Conservation (phyloP, 2,113 vertebrate genomes). For the Myiozetetes cayanensis region DNA sequence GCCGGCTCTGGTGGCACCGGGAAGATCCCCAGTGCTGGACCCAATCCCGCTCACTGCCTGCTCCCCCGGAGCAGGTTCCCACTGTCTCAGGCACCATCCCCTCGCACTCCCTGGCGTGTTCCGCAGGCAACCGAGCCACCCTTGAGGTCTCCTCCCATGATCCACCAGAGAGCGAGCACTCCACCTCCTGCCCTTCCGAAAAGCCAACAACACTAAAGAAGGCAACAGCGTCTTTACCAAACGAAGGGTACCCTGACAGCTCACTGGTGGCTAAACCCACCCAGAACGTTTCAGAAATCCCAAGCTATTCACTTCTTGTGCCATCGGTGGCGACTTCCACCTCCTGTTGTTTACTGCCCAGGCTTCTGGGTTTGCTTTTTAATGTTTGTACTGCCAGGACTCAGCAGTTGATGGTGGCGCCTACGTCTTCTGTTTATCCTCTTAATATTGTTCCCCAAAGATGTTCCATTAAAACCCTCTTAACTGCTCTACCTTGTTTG, state of each 20-base stretch:
- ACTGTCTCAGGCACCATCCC: accelerated
- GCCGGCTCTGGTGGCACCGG: accelerated
- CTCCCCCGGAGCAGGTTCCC: neutral
- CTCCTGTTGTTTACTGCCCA: neutral
- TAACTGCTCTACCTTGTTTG: neutral
- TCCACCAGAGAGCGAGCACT: neutral
- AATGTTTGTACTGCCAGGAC: neutral
- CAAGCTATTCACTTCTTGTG: neutral
- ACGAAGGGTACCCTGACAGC: neutral
- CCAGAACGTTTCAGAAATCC: neutral
- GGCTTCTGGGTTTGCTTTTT: neutral
- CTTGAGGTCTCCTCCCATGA: accelerated
- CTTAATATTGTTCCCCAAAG: neutral
- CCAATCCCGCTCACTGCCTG: accelerated
- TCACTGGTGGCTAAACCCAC: neutral
- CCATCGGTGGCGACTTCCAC: neutral
- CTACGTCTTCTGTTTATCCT: neutral
- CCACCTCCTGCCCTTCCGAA: neutral
- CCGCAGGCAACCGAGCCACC: neutral
- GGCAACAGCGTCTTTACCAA: neutral
- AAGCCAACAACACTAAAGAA: neutral
- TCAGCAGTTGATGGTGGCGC: neutral
- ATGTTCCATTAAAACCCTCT: neutral
- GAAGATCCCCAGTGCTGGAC: accelerated
- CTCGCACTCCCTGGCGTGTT: accelerated